Percentiles rank a stretch among this genome's conserved stretches.
These are phyloP conservation scores for Monopterus albus DNA, from an alignment of 2,113 vertebrate genomes.

Conservation along the genomic window DNA sequence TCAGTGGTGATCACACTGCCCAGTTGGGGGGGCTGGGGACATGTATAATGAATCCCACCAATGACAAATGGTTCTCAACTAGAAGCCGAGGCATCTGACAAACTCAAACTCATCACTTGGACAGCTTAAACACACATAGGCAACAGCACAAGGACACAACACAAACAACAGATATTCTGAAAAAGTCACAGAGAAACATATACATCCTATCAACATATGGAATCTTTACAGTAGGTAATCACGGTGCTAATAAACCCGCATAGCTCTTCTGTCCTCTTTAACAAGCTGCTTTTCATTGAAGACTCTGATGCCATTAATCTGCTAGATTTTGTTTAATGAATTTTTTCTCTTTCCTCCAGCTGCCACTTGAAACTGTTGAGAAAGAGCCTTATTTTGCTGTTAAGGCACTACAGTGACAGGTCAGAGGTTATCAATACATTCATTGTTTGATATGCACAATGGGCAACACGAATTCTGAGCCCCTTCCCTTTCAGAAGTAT, in stretches of 20 bases:
- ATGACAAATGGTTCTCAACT: constrained; percentile 98
- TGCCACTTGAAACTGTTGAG: constrained; percentile 40
- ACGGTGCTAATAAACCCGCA: not conserved
- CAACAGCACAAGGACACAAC: constrained; percentile 10
- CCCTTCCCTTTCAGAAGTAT: too few relatives aligned
- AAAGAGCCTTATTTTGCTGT: constrained; percentile 32
- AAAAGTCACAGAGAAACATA: not conserved
- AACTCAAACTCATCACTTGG: constrained; percentile 89
- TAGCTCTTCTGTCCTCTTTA: not conserved
- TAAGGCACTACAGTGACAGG: constrained; percentile 42
- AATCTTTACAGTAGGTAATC: not conserved
- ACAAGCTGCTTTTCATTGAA: constrained; percentile 15
- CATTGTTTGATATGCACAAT: constrained; percentile 75
- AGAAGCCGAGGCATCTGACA: constrained; percentile 96
- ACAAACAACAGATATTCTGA: not conserved
- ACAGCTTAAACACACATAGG: constrained; percentile 13
- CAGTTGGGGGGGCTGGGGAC: constrained; percentile 84
- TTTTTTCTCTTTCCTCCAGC: constrained; percentile 55
- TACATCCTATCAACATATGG: not conserved
- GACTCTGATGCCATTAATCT: constrained; percentile 3
- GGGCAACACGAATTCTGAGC: constrained; percentile 41
- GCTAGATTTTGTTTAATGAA: constrained; percentile 59
- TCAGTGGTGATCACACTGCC: constrained; percentile 97
- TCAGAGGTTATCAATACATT: constrained; percentile 73
- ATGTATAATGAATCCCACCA: constrained; percentile 97